Percentiles rank a stretch among this genome's conserved stretches.
phyloP scores from a whole-genome alignment of 23 tunicate genomes.

The Ascidia mentula region DNA sequence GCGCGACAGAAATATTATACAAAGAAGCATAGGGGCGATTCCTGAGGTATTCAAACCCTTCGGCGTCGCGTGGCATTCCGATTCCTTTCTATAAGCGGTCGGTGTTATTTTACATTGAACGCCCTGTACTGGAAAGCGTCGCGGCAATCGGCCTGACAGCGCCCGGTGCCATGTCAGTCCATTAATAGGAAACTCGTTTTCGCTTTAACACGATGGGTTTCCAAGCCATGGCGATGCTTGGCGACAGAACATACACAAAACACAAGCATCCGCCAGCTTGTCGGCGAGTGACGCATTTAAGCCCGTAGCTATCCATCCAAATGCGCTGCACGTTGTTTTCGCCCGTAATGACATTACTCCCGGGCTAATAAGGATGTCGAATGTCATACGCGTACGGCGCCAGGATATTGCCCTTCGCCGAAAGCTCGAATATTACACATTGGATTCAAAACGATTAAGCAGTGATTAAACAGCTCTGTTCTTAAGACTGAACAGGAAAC shows the following conservation, averaged over 20 bases:
- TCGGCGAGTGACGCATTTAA: too few species aligned
- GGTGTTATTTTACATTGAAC: not conserved
- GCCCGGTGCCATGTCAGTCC: not conserved
- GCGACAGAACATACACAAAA: too few species aligned
- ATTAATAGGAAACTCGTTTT: not conserved
- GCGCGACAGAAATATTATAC: not conserved
- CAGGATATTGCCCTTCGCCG: not conserved
- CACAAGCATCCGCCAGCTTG: too few species aligned
- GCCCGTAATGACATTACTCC: too few species aligned
- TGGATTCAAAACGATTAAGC: not conserved
- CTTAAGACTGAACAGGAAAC: not conserved
- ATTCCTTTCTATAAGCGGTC: slow-evolving; percentile 1
- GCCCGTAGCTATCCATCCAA: too few species aligned
- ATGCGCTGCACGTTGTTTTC: too few species aligned
- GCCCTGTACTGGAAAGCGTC: not conserved
- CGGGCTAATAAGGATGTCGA: not conserved
- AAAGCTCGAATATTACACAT: not conserved
- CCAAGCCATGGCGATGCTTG: too few species aligned
- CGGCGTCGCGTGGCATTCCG: slow-evolving; percentile 16
- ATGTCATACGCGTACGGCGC: slow-evolving; percentile 1
- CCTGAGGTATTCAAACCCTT: not conserved
- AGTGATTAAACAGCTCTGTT: not conserved
- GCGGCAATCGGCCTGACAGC: not conserved
- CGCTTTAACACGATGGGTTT: not conserved
- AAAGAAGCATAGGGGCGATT: not conserved